Base-by-base conservation (phyloP, 1,140 invertebrate species). In the Bombyx mori region DNA sequence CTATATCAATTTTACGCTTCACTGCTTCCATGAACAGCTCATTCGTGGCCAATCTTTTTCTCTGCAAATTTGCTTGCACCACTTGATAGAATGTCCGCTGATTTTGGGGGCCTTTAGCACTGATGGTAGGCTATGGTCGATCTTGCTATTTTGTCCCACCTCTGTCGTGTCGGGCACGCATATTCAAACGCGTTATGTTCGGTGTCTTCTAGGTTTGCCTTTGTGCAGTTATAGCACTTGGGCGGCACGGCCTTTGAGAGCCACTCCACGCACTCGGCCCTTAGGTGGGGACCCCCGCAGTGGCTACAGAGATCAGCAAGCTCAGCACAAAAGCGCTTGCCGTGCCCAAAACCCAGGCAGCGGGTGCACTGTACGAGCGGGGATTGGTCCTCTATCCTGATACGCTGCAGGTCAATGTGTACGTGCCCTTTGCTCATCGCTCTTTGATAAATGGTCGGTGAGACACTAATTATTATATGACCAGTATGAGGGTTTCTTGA, bases 291-390 rank as follows among this genome's bases (percentile, higher is more conserved):
- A 0, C 57, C 63, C 0, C 58, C 55, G 42, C 63, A 69, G 52
- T 65, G 57, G 47, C 56, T 57, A 35, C 60, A 66, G 3, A 44
- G 2, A 6, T 58, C 58, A 8, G 6, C 35, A n/a, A 10, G 6
- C 8, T 60, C 59, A 8, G 35, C 50, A 46, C 63, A 66, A 1
- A 57, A 26, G 8, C 26, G 10, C 12, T 54, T 61, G 6, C 44
- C 49, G 22, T 66, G 67, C 2, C 68, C 68, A 47, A 59, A 70
- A 4, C 47, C 47, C 4, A 48, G 47, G n/a, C n/a, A n/a, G n/a
- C n/a, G n/a, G n/a, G n/a, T n/a, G n/a, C n/a, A n/a, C n/a, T n/a
- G n/a, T n/a, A n/a, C n/a, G n/a, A n/a, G n/a, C n/a, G n/a, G n/a
- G n/a, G n/a, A n/a, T n/a, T n/a, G n/a, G n/a, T n/a, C n/a, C n/a